Conservation (phyloP, 2,797 vertebrate species). For the Aythya fuligula region DNA sequence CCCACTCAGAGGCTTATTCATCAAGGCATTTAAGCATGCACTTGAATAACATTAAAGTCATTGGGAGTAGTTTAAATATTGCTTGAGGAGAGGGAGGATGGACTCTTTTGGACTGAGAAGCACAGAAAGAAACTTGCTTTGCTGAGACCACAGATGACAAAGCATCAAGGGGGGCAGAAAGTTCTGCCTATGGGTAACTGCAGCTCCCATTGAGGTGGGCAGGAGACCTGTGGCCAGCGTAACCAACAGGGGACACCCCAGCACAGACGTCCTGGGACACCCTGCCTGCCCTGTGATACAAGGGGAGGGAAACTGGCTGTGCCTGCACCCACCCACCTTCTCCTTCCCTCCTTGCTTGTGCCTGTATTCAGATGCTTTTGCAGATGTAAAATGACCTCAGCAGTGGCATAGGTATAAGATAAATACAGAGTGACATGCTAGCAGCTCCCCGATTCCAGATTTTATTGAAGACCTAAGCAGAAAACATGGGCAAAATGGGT, state of each 20-base stretch:
- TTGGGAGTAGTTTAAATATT: neutral
- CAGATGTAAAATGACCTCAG: neutral
- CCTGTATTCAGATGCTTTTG: neutral
- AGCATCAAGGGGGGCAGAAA: neutral
- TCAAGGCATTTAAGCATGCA: neutral
- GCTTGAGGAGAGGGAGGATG: neutral
- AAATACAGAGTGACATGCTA: neutral
- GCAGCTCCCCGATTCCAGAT: neutral
- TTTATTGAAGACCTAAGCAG: neutral
- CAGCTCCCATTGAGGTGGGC: neutral
- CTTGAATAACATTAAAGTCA: neutral
- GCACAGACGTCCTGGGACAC: accelerated
- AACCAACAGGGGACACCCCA: accelerated
- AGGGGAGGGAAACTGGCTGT: neutral
- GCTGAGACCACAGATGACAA: neutral
- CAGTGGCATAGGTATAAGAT: neutral
- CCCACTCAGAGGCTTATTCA: neutral
- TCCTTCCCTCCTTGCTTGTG: neutral
- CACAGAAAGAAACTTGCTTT: neutral
- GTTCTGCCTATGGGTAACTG: neutral
- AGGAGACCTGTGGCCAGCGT: neutral
- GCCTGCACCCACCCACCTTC: neutral
- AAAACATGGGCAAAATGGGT: accelerated
- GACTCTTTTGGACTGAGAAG: neutral
- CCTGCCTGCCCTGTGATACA: accelerated